Base-by-base conservation (phyloP, 2,797 vertebrate species). In the Pangasius larnaudii region DNA sequence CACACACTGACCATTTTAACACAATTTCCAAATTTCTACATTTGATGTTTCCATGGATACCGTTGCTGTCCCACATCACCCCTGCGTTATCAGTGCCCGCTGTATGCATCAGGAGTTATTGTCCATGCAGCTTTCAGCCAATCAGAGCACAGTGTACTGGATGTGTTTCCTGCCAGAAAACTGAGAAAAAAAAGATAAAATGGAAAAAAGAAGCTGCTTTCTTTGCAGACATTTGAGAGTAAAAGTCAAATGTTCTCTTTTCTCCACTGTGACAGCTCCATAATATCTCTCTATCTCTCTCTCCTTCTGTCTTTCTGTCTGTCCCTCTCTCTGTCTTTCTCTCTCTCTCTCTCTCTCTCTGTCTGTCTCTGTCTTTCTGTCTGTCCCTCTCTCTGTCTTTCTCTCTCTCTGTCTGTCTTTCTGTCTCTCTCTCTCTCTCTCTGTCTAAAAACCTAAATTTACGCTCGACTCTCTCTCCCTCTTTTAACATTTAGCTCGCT, bases 401-500 rank as follows among this genome's bases (percentile, higher is more conserved):
- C 5, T 24, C 51, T 24, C 51, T 71, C 33, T 71, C 33, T 49
- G 1, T 46, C 10, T 80, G 22, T 36, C 19, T 51, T 19, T 69
- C 1, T 39, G 7, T 72, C 36, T 71, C 33, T 39, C 33, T 39
- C 67, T 71, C 5, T 71, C 36, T 51, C 72, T 77, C 39, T 30
- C n/a, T 59, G 49, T 81, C 36, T 39, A 74, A 72, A 69, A 33
- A 27, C 63, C 1, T 39, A 46, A 80, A 87, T 84, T 56, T 51
- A 46, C 30, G n/a, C 30, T 75, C 53, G 51, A n/a, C n/a, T 42
- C 51, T 83, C 80, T 84, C 80, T 84, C 80, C 77, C 80, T 84
- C 13, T 53, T 16, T 88, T 77, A 84, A 88, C 86, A 82, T 88
- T 80, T 84, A 39, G 56, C 81, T 85, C 69, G 51, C 59, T 87